Evolutionary conservation across 37 sponge, comb jelly and placozoan species (phyloP).

Genomic region (Tethya wilhelma): DNA sequence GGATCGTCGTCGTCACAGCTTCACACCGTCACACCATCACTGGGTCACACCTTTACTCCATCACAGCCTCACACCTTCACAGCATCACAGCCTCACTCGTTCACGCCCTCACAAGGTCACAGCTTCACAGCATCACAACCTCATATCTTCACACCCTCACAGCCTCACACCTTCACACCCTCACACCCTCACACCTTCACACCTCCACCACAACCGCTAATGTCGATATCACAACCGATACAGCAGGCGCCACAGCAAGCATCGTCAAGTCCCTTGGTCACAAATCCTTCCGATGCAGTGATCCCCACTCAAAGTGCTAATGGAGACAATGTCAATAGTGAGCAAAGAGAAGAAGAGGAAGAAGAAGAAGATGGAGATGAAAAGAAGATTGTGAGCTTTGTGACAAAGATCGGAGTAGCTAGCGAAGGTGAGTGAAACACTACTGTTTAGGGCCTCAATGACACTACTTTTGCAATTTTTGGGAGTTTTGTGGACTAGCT

Average conservation of each 20-base stretch:
- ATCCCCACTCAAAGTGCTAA: neutral
- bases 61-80: neutral
- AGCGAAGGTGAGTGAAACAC: constrained; percentile 6
- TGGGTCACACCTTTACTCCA: neutral
- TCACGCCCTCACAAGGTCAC: neutral
- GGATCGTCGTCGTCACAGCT: too few species aligned
- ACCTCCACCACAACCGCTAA: neutral
- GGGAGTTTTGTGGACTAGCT: too few species aligned
- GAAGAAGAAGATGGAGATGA: neutral
- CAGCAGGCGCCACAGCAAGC: neutral
- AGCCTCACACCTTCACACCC: neutral
- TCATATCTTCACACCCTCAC: neutral
- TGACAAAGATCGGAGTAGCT: constrained; percentile 3
- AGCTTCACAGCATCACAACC: neutral
- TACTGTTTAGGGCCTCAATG: too few species aligned
- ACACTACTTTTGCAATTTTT: too few species aligned
- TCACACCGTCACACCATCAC: neutral
- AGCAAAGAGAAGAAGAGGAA: too few species aligned
- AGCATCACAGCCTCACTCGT: neutral
- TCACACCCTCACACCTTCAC: neutral
- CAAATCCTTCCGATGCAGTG: neutral
- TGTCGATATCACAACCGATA: too few species aligned
- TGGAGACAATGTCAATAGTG: too few species aligned
- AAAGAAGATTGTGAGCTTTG: constrained; percentile 3
- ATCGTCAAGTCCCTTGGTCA: neutral